phyloP scores from a whole-genome alignment of 2,113 vertebrate genomes.

The Malaclemys terrapin region DNA sequence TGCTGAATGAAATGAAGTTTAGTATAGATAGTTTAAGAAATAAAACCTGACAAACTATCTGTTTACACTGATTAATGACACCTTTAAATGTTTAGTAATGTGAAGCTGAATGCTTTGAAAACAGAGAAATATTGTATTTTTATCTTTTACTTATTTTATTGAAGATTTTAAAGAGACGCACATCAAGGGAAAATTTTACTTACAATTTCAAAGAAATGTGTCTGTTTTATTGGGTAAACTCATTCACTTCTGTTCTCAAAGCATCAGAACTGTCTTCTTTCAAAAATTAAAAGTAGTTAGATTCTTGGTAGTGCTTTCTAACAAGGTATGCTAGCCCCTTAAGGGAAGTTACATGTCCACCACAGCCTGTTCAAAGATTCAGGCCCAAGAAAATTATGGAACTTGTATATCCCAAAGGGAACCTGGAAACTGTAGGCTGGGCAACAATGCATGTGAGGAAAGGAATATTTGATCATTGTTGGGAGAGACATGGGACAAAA shows the following conservation, averaged over 20 bases:
- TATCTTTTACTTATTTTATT: not conserved
- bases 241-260: not conserved
- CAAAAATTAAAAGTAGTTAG: not conserved
- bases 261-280: not conserved
- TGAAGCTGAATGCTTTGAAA: not conserved
- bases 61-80: not conserved
- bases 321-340: not conserved
- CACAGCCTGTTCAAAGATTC: not conserved
- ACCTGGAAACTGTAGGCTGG: not conserved
- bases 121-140: not conserved
- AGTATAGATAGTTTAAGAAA: not conserved
- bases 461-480: not conserved
- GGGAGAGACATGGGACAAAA: not conserved
- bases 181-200: not conserved
- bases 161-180: not conserved
- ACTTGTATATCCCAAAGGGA: fast-evolving
- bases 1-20: slow-evolving; percentile 1
- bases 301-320: not conserved
- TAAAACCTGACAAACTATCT: not conserved
- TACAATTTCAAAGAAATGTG: not conserved
- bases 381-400: not conserved
- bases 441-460: not conserved
- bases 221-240: fast-evolving
- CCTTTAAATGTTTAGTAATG: not conserved
- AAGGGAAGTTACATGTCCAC: not conserved